Percentiles rank a stretch among this genome's conserved stretches.
Conservation (phyloP, 2,888 invertebrate genomes). For the Noctua janthe region DNA sequence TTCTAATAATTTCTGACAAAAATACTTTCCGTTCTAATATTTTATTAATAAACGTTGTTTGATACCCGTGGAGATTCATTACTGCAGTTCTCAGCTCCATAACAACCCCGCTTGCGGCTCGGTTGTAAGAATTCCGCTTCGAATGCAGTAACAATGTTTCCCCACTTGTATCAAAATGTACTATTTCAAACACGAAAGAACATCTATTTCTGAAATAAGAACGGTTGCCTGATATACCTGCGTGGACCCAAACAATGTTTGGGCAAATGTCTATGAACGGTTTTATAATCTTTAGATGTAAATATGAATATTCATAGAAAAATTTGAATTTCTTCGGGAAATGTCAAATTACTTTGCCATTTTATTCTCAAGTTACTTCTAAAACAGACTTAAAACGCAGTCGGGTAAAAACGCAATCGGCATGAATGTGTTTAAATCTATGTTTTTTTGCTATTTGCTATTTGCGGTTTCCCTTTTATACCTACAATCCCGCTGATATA, state of each 20-base stretch:
- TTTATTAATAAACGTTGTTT: no score
- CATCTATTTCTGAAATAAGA: neutral
- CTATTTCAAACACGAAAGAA: neutral
- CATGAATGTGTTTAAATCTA: neutral
- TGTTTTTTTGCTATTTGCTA: neutral
- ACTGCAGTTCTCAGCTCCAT: no score
- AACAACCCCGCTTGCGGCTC: no score
- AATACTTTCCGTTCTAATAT: no score
- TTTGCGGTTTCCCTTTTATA: neutral
- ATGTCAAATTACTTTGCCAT: neutral
- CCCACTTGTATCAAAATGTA: no score
- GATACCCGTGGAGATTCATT: no score
- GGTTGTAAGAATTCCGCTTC: no score
- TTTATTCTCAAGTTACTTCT: neutral
- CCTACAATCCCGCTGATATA: neutral
- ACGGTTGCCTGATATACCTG: neutral
- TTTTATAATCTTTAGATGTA: neutral
- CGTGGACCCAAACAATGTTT: neutral
- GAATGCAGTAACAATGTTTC: no score
- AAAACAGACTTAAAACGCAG: neutral
- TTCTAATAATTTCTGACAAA: no score
- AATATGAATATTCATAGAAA: slow-evolving; percentile 14
- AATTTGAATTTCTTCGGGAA: slow-evolving; percentile 3
- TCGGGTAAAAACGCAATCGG: neutral
- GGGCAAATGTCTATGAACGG: neutral